phyloP scores from a whole-genome alignment of 2,797 vertebrate species.

The Enteromius paludinosus region DNA sequence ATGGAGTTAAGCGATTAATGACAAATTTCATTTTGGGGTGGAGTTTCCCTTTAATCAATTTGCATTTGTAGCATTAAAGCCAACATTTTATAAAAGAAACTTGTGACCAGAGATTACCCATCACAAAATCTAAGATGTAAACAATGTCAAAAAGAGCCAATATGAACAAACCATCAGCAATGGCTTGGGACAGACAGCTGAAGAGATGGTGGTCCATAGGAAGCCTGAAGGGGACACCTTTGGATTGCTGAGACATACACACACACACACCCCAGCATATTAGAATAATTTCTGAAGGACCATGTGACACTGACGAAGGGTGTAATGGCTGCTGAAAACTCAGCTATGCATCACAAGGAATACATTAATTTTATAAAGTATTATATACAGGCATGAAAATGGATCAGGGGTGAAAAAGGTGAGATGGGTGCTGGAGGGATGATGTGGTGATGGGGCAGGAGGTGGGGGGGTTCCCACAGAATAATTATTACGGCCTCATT shows the following conservation, averaged over 20 bases:
- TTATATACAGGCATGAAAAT: too few relatives aligned
- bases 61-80: not conserved
- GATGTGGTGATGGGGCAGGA: too few relatives aligned
- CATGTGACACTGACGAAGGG: not conserved
- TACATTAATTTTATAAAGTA: too few relatives aligned
- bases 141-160: not conserved
- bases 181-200: conserved; percentile 78
- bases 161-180: conserved; percentile 79
- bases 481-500: too few relatives aligned
- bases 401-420: too few relatives aligned
- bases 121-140: not conserved
- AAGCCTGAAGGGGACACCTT: conserved; percentile 84
- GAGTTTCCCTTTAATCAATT: not conserved
- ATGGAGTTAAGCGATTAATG: too few relatives aligned
- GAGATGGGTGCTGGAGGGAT: too few relatives aligned
- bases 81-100: not conserved
- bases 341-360: not conserved
- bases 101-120: not conserved
- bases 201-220: conserved; percentile 89
- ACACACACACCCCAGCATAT: not conserved
- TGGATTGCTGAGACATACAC: conserved; percentile 74
- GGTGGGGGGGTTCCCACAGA: too few relatives aligned
- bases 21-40: too few relatives aligned
- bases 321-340: not conserved
- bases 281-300: not conserved